Evolutionary conservation across 2,888 invertebrate genomes (phyloP).

Genomic region (Nephrotoma guestfalica): DNA sequence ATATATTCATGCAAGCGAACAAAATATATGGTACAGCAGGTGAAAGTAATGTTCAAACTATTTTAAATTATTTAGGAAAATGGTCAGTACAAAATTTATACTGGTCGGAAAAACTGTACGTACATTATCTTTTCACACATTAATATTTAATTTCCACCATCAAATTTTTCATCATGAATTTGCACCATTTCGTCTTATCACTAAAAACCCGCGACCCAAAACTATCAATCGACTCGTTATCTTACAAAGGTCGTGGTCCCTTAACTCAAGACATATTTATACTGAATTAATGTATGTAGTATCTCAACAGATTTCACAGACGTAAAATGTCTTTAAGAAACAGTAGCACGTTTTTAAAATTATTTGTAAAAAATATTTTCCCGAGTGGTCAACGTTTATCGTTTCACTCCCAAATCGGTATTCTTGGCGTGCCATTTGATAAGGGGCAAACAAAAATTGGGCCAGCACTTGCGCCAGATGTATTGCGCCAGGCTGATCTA

Average conservation of each 20-base stretch:
- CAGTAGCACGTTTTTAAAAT: not conserved
- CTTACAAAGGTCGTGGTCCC: not conserved
- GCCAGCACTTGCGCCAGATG: slow-evolving; percentile 53
- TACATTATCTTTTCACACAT: too few relatives aligned
- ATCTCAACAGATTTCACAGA: not conserved
- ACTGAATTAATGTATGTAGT: not conserved
- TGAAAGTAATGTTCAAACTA: too few relatives aligned
- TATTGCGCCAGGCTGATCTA: slow-evolving; percentile 48
- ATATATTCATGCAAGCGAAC: too few relatives aligned
- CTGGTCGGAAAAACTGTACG: too few relatives aligned
- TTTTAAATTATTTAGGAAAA: too few relatives aligned
- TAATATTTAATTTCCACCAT: too few relatives aligned
- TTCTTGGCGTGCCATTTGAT: slow-evolving; percentile 67
- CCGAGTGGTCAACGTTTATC: not conserved
- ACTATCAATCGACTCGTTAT: not conserved
- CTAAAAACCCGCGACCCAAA: not conserved
- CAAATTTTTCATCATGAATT: not conserved
- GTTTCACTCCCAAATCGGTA: slow-evolving; percentile 36
- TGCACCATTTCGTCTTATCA: not conserved
- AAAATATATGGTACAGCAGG: too few relatives aligned
- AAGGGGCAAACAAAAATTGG: slow-evolving; percentile 60
- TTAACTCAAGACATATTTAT: not conserved
- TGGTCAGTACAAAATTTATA: too few relatives aligned
- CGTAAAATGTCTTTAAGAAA: not conserved
- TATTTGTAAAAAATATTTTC: not conserved